Conservation (phyloP, 2,797 vertebrate genomes). For the Acipenser ruthenus region DNA sequence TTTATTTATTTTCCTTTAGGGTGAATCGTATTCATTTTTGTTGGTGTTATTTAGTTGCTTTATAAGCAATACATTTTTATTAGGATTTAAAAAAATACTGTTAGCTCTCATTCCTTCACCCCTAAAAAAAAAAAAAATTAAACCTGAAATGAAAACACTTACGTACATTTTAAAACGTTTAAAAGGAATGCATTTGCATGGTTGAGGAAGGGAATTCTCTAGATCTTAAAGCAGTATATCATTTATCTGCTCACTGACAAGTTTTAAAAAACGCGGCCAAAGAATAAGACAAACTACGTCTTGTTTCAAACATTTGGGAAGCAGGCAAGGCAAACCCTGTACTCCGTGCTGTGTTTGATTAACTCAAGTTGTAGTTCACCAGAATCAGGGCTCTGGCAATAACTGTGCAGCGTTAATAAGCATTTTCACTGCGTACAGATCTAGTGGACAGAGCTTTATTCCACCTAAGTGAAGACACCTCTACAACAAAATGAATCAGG, state of each 20-base stretch:
- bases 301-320: constrained; percentile 54
- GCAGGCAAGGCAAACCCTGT: constrained; percentile 46
- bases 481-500: constrained; percentile 53
- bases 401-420: constrained; percentile 58
- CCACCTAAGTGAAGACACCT: constrained; percentile 67
- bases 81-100: too few species aligned
- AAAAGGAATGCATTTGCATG: constrained; percentile 8
- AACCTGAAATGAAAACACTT: too few species aligned
- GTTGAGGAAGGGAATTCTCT: too few species aligned
- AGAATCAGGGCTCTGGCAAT: constrained; percentile 54
- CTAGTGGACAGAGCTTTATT: constrained; percentile 45
- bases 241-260: neutral
- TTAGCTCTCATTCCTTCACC: too few species aligned
- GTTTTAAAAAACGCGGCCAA: neutral
- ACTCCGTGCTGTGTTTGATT: constrained; percentile 55
- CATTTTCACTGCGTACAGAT: constrained; percentile 58
- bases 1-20: too few species aligned
- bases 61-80: too few species aligned
- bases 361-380: constrained; percentile 52
- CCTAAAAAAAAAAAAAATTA: too few species aligned
- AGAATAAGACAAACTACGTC: constrained; percentile 16
- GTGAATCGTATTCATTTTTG: too few species aligned
- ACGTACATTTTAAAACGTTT: too few species aligned
- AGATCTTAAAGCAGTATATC: neutral
- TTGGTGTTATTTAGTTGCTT: too few species aligned